Conservation (phyloP, 2,797 vertebrate species). For the Siniperca scherzeri region DNA sequence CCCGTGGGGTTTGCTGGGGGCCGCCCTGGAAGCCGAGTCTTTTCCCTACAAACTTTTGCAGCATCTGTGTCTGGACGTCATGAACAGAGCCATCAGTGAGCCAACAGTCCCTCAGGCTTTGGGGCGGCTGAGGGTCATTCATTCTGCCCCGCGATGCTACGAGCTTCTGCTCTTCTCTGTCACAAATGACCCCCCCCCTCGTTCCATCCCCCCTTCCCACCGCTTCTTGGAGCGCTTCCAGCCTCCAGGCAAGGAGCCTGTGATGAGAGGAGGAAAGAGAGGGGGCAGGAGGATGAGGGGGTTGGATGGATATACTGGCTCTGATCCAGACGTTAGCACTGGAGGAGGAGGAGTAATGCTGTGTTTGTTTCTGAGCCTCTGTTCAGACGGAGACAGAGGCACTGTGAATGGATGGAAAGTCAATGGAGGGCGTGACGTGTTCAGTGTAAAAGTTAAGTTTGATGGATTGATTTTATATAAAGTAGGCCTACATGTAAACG, state of each 20-base stretch:
- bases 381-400: constrained; percentile 29
- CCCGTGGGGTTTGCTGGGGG: constrained; percentile 35
- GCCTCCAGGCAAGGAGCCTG: constrained; percentile 59
- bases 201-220: not conserved
- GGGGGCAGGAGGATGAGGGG: constrained; percentile 27
- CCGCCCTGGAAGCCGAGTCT: constrained; percentile 40
- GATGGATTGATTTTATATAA: not conserved
- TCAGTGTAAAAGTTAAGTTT: not conserved
- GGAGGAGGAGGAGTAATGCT: constrained; percentile 42
- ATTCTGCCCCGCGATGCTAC: constrained; percentile 50
- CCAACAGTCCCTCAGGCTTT: constrained; percentile 51
- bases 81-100: constrained; percentile 55
- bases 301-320: constrained; percentile 56
- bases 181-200: constrained; percentile 20
- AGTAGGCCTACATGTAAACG: not conserved
- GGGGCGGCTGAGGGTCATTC: constrained; percentile 51
- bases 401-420: constrained; percentile 19
- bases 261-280: constrained; percentile 39
- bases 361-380: constrained; percentile 50
- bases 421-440: not conserved
- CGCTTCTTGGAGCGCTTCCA: constrained; percentile 52
- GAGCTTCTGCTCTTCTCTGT: constrained; percentile 50
- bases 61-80: constrained; percentile 67
- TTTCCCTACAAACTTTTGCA: constrained; percentile 50
- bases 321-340: constrained; percentile 44